Evolutionary conservation across 2,888 invertebrate species (phyloP).

Genomic region (Sphaerophoria taeniata): DNA sequence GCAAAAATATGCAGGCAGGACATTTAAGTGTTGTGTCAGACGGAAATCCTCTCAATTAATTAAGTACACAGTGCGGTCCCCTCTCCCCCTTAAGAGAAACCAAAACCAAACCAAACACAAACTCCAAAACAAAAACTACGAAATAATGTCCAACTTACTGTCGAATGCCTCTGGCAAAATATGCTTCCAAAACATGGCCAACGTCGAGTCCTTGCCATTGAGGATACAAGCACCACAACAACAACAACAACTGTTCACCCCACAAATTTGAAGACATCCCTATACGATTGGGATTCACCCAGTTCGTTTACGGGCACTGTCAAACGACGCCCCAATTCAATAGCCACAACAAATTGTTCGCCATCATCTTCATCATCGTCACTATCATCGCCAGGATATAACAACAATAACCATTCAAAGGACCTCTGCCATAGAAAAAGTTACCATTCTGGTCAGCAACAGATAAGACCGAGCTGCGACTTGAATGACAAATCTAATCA

Average conservation of each 20-base stretch:
- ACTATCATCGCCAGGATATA: conserved; percentile 44
- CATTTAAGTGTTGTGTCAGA: conserved; percentile 58
- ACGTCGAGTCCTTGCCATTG: conserved; percentile 34
- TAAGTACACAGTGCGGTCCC: not conserved
- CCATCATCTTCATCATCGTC: conserved; percentile 44
- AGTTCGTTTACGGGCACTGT: conserved; percentile 89
- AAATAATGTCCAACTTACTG: conserved; percentile 59
- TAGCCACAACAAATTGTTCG: conserved; percentile 76
- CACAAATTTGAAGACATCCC: conserved; percentile 76
- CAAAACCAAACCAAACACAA: not conserved
- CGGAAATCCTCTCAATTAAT: conserved; percentile 64
- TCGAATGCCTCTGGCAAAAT: conserved; percentile 65
- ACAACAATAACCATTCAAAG: conserved; percentile 44
- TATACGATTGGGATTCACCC: conserved; percentile 88
- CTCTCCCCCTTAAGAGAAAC: conserved; percentile 13
- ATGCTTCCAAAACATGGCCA: conserved; percentile 75
- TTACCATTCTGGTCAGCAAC: conserved; percentile 64
- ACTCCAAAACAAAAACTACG: conserved; percentile 20
- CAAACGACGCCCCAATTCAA: conserved; percentile 86
- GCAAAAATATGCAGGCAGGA: conserved; percentile 40
- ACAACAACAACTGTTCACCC: not conserved
- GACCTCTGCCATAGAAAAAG: conserved; percentile 49
- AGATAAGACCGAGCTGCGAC: conserved; percentile 47
- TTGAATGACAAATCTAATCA: conserved; percentile 63
- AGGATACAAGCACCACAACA: conserved; percentile 25